Conservation (phyloP, 2,113 vertebrate species). For the Hippolais icterina region DNA sequence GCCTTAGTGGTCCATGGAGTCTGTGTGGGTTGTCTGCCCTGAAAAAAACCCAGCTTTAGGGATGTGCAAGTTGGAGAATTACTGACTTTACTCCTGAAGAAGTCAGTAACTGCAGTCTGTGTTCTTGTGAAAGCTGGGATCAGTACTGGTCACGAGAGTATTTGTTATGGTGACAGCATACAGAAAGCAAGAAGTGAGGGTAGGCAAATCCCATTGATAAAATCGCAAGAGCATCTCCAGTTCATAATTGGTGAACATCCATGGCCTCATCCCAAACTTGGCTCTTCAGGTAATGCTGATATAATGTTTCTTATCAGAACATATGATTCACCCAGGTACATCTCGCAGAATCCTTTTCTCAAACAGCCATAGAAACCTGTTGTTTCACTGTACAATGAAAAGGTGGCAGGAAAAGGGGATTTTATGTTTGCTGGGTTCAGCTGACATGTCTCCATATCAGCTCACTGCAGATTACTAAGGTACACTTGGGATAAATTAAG, state of each 20-base stretch:
- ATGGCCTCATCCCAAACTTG: not conserved
- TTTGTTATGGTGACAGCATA: not conserved
- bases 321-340: not conserved
- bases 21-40: not conserved
- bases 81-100: not conserved
- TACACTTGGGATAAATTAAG: conserved; percentile 10
- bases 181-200: not conserved
- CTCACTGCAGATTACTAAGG: not conserved
- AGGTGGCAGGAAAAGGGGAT: not conserved
- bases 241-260: not conserved
- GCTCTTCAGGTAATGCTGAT: not conserved
- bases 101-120: not conserved
- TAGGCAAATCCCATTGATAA: rapidly evolving
- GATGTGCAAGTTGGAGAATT: not conserved
- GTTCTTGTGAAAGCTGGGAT: not conserved
- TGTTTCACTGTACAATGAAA: not conserved
- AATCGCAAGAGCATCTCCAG: not conserved
- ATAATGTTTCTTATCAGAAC: not conserved
- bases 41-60: not conserved
- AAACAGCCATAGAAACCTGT: not conserved
- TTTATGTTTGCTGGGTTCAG: conserved; percentile 10
- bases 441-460: not conserved
- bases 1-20: not conserved
- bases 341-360: not conserved
- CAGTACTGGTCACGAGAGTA: not conserved